Percentiles rank a stretch among this genome's conserved stretches.
Conservation (phyloP, 2,888 invertebrate species). For the Eucera pruinosa region DNA sequence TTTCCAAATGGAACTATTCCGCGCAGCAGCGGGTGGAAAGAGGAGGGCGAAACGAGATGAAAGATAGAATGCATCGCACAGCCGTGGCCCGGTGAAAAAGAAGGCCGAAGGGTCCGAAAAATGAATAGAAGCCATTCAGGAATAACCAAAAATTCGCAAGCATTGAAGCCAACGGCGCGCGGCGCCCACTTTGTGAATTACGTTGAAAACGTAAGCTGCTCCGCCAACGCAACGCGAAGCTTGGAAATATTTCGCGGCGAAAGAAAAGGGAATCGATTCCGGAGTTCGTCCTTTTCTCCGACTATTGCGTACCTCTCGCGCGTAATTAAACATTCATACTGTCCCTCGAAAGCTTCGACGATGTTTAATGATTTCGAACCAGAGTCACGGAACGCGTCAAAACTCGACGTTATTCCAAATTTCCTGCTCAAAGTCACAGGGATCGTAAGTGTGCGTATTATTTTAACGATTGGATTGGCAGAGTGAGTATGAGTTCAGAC, state of each 20-base stretch:
- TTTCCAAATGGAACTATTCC: constrained; percentile 78
- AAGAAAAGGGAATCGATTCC: not conserved
- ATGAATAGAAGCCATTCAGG: constrained; percentile 46
- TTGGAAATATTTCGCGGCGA: constrained; percentile 18
- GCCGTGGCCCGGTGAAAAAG: too few relatives aligned
- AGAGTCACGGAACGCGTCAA: too few relatives aligned
- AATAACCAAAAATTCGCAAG: constrained; percentile 35
- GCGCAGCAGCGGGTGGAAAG: constrained; percentile 20
- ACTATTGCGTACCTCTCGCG: not conserved
- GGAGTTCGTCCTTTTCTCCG: not conserved
- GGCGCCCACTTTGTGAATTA: constrained; percentile 40
- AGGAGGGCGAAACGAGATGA: not conserved
- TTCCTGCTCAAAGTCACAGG: too few relatives aligned
- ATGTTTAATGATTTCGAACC: too few relatives aligned
- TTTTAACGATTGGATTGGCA: too few relatives aligned
- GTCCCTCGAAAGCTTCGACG: constrained; percentile 22
- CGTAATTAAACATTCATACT: constrained; percentile 33
- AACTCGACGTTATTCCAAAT: too few relatives aligned
- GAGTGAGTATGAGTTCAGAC: too few relatives aligned
- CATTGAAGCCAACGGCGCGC: constrained; percentile 33
- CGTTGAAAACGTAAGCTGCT: constrained; percentile 18
- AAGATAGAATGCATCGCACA: constrained; percentile 3
- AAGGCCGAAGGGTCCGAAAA: constrained; percentile 31
- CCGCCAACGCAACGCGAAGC: not conserved
- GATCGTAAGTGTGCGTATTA: too few relatives aligned